These are phyloP conservation scores for Mimumesa dahlbomi DNA, from an alignment of 2,888 invertebrate genomes.

Conservation along the genomic window DNA sequence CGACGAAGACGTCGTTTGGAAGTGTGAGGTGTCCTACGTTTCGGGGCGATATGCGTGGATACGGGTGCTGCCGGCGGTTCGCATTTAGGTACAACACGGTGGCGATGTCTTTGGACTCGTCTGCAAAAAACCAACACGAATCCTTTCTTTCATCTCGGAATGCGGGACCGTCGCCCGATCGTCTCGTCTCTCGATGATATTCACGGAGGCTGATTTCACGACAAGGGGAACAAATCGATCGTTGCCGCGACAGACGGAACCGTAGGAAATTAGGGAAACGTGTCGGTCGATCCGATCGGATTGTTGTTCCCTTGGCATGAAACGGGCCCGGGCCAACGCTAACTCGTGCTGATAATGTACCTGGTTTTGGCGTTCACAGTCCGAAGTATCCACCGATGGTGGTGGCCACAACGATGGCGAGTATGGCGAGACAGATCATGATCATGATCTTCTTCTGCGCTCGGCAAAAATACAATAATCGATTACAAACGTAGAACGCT, in stretches of 20 bases:
- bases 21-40: slow-evolving; percentile 40
- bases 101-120: slow-evolving; percentile 65
- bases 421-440: slow-evolving; percentile 92
- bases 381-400: slow-evolving; percentile 86
- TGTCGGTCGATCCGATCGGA: too few relatives aligned
- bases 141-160: too few relatives aligned
- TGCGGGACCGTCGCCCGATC: too few relatives aligned
- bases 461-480: slow-evolving; percentile 66
- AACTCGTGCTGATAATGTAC: too few relatives aligned
- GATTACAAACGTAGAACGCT: slow-evolving; percentile 39
- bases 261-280: too few relatives aligned
- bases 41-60: slow-evolving; percentile 60
- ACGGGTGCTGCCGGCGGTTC: slow-evolving; percentile 59
- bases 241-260: too few relatives aligned
- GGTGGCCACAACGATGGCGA: slow-evolving; percentile 87
- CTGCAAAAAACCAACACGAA: slow-evolving; percentile 52
- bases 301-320: neutral
- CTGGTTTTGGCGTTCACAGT: slow-evolving; percentile 78
- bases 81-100: slow-evolving; percentile 49
- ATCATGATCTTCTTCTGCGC: slow-evolving; percentile 97
- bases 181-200: too few relatives aligned
- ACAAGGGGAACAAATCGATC: too few relatives aligned
- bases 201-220: neutral
- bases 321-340: neutral
- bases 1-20: slow-evolving; percentile 23